These are phyloP conservation scores for Archivesica marissinica DNA, from an alignment of 1,140 invertebrate genomes.

Conservation along the genomic window DNA sequence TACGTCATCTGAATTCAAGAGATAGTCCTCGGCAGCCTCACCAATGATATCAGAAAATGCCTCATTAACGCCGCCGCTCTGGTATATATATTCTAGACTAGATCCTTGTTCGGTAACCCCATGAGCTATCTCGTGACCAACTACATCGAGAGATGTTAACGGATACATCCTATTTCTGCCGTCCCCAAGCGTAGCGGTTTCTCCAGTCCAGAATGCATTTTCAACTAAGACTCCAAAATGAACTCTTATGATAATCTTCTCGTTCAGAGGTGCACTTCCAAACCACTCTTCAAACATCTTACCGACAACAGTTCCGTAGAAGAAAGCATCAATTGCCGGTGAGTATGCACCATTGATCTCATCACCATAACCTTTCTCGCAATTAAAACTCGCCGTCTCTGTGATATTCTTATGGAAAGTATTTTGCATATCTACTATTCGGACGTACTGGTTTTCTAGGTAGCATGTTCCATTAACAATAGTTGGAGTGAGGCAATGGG, in stretches of 20 bases:
- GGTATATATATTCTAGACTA: constrained; percentile 65
- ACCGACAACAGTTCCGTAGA: constrained; percentile 64
- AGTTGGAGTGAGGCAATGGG: constrained; percentile 53
- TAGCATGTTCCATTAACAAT: constrained; percentile 52
- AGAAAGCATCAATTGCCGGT: constrained; percentile 70
- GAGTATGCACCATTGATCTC: constrained; percentile 71
- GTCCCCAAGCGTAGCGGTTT: constrained; percentile 66
- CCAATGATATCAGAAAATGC: constrained; percentile 76
- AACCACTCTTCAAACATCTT: constrained; percentile 71
- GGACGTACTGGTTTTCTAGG: constrained; percentile 69
- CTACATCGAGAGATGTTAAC: constrained; percentile 63
- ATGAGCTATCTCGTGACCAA: constrained; percentile 73
- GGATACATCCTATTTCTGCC: constrained; percentile 65
- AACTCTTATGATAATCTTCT: constrained; percentile 64
- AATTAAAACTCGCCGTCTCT: constrained; percentile 49
- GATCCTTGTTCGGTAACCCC: constrained; percentile 71
- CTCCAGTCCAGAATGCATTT: constrained; percentile 69
- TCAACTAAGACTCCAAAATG: constrained; percentile 61
- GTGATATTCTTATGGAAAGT: constrained; percentile 17
- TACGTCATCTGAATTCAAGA: constrained; percentile 41
- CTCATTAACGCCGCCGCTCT: constrained; percentile 74
- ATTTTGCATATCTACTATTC: constrained; percentile 65
- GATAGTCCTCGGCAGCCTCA: constrained; percentile 60
- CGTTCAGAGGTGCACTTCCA: constrained; percentile 48
- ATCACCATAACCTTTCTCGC: constrained; percentile 60